Base-by-base conservation (phyloP, 2,797 vertebrate genomes). In the Petrocephalus sullivani region DNA sequence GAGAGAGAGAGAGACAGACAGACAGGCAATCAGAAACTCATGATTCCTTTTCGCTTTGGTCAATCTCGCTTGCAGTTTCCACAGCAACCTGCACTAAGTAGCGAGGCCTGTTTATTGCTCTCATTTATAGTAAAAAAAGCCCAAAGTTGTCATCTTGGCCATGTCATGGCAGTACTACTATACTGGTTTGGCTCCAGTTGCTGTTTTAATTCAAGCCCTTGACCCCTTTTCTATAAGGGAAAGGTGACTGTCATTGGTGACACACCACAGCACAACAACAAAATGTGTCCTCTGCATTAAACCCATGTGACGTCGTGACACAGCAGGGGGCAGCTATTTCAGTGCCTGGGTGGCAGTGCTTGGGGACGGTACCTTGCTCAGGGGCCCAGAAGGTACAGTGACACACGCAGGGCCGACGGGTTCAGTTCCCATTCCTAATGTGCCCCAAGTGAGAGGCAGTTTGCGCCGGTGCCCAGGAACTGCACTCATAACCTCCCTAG, bases 51-150 rank as follows among this genome's bases (percentile, higher is more conserved):
- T 84, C 10, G 41, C 57, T 83, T 71, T 57, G 46, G 85, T 81
- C 56, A 86, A 71, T 58, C 85, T 83, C 67, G 9, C 85, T 78
- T 51, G 14, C 21, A 56, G 89, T 89, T 84, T 84, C 88, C 87
- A 88, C 61, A 87, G 87, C 56, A 89, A 90, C 89, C 3, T 14
- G 61, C 16, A 3, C 64, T 64, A 87, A 89, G 81, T 58, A 60
- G 28, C 37, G 51, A 58, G 1, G 3, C 49, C 88, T 87, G 89
- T 89, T 87, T 89, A 89, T 87, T 57, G 86, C 82, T 64, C 49
- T 88, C 61, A 78, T 88, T 90, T 87, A 86, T 81, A 87, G 19
- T 84, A 58, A 90, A 60, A 83, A 49, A 86, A 16, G 9, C 61
- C 87, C 84, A 33, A 85, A 86, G 58, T 51, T 86, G 46, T 56